Evolutionary conservation across 1,140 invertebrate genomes (phyloP).

Genomic region (Fopius arisanus): DNA sequence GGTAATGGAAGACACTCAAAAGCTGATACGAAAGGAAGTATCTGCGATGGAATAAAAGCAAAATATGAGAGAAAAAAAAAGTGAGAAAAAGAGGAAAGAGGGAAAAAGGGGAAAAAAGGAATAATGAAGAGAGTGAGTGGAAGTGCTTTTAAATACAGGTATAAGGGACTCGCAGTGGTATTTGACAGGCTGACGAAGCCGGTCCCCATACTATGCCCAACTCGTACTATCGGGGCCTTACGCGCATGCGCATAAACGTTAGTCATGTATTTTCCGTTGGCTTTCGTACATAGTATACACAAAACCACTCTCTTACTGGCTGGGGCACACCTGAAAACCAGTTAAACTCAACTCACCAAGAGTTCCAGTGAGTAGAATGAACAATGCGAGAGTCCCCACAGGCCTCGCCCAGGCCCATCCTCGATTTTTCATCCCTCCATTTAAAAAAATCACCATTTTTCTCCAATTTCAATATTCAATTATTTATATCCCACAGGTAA

Average conservation of each 20-base stretch:
- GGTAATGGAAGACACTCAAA: neutral
- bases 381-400: conserved; percentile 14
- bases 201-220: neutral
- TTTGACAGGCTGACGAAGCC: neutral
- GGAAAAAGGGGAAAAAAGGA: neutral
- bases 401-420: conserved; percentile 21
- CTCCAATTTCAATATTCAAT: too few relatives aligned
- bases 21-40: neutral
- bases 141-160: conserved; percentile 1
- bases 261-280: neutral
- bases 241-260: neutral
- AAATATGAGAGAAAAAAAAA: neutral
- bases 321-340: conserved; percentile 2
- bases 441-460: neutral
- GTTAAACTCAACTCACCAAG: conserved; percentile 21
- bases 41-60: neutral
- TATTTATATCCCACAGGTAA: too few relatives aligned
- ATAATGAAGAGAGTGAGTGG: neutral
- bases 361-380: conserved; percentile 20
- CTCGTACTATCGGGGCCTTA: neutral
- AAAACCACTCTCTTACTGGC: neutral
- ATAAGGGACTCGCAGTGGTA: neutral
- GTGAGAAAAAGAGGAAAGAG: neutral
- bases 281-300: neutral
- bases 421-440: neutral